Base-by-base conservation (phyloP, 1,140 invertebrate species). In the Coenobita brevimanus region DNA sequence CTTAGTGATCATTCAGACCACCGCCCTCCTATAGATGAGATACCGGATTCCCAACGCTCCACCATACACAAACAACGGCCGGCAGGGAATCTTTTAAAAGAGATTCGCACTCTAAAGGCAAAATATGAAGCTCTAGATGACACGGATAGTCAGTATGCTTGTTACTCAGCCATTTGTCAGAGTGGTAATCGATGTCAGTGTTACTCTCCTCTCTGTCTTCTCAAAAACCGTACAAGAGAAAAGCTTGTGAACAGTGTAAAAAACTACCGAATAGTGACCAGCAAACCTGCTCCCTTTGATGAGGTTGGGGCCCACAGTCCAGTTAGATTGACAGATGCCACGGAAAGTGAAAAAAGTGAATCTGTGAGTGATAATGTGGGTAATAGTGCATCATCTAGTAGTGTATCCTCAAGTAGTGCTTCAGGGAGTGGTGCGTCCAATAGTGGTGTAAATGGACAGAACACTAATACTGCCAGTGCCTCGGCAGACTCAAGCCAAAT, bases 1-100 rank as follows among this genome's bases (percentile, higher is more conserved):
- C 57, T 91, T 33, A 79, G 91, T 36, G 86, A 88, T 92, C 91
- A 91, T 36, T 78, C 90, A 60, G 81, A 91, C 54, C 73, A 91
- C 27, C 87, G 88, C 24, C 90, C 81, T 46, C 90, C 81, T 46
- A 87, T 89, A 15, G 89, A 91, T 50, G 89, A 91, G 43, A 87
- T 91, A 64, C 81, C 67, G 73, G 86, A 85, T 15, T 46, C 88
- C n/a, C 90, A 90, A 64, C 33, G 90, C 17, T 87, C 86, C 4
- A 88, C 87, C 2, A 90, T 87, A 62, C 90, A 90, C 60, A 89
- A 89, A n/a, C 90, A 87, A 30, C 75, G 90, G 76, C 90, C 90
- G 21, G 90, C 90, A n/a, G 89, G 80, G 73, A 54, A 91, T 84
- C 84, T 36, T 33, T 82, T 90, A 27, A 90, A 90, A 43, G 90